Base-by-base conservation (phyloP, 2,888 invertebrate species). In the Tanypteryx hageni region DNA sequence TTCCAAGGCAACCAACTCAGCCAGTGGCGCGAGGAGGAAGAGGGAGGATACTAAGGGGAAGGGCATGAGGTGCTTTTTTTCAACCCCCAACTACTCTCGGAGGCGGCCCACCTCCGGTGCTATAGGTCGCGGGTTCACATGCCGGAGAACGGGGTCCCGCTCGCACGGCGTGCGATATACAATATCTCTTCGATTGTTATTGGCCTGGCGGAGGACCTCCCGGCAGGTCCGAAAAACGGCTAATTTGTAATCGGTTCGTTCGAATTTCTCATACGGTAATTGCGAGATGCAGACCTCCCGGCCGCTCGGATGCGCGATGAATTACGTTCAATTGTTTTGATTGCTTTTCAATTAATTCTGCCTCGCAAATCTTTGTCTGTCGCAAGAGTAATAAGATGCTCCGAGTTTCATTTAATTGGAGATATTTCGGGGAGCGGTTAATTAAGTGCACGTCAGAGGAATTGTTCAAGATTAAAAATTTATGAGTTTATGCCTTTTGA, bases 201-300 rank as follows among this genome's bases (percentile, higher is more conserved):
- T 76, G 76, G 61, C 61, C 61, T 44, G 44, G 44, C 44, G 18
- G 13, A 13, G 61, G 76, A 76, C 76, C 76, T 76, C 76, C 76
- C 76, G 27, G 76, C 22, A 27, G 76, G 76, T 14, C 76, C 76
- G 22, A 13, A 76, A 76, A 76, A 76, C 76, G 27, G 76, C 22
- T 76, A 76, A 76, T 76, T 76, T 76, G 76, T 76, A 76, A 76
- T 76, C 76, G 76, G 27, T 76, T 76, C 76, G 22, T 22, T 76
- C 76, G 76, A 22, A 68, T 68, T 76, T 76, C 76, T 22, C 76
- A 11, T 27, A 1, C 76, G 18, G 18, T 76, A 27, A 27, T 76
- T 27, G 27, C 76, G 76, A n/a, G 44, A 44, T 18, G 76, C 27
- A 22, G 76, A 76, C 76, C 76, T 76, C 76, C 76, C 76, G 76